Evolutionary conservation across 1,140 invertebrate species (phyloP).

Genomic region (Papilio helenus): DNA sequence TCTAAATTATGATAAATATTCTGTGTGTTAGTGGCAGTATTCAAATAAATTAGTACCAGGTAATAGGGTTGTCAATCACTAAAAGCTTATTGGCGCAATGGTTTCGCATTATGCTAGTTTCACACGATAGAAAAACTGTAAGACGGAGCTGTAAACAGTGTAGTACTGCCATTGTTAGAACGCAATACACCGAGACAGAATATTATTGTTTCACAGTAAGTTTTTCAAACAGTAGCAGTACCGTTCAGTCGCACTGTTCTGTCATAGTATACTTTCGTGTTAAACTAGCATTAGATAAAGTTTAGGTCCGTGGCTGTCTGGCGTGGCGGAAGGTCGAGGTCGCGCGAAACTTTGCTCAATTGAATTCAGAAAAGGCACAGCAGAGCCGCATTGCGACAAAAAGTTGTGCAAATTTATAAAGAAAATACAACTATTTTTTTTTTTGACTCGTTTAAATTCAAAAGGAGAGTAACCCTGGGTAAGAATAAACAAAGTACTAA

Average conservation of each 20-base stretch:
- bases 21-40: background rate
- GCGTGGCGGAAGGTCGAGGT: conserved; percentile 19
- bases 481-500: too few species aligned
- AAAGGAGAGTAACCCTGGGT: background rate
- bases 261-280: background rate
- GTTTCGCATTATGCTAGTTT: background rate
- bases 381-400: conserved; percentile 22
- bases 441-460: background rate
- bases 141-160: background rate
- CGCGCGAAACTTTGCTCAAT: conserved; percentile 22
- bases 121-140: background rate
- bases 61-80: background rate
- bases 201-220: too few species aligned
- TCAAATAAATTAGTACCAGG: background rate
- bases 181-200: too few species aligned
- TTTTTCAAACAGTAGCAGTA: too few species aligned
- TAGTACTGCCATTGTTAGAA: background rate
- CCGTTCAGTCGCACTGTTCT: background rate
- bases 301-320: background rate
- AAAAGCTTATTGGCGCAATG: background rate
- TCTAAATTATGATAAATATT: too few species aligned
- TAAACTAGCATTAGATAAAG: background rate
- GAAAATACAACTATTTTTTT: background rate
- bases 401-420: background rate
- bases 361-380: conserved; percentile 24